Base-by-base conservation (phyloP, 2,888 invertebrate genomes). In the Mystacides longicornis region DNA sequence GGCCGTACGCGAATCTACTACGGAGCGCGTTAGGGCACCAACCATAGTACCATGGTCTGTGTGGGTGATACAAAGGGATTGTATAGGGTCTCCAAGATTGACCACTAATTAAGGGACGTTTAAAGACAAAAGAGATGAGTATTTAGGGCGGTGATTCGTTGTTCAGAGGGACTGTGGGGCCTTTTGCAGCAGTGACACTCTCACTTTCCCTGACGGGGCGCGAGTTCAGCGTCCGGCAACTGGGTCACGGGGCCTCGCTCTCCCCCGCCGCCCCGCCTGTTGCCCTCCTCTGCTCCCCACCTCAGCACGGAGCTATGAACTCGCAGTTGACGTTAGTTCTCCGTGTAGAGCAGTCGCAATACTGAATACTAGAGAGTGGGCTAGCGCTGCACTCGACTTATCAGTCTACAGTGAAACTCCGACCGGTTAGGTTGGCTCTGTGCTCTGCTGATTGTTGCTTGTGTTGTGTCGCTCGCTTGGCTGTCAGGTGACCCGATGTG, bases 181-280 rank as follows among this genome's bases (percentile, higher is more conserved):
- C 42, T 37, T 37, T 37, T 37, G 65, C 68, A 69, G 71, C 71
- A 71, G 71, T 54, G 60, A 59, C 74, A 77, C 77, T 77, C 77
- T 77, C 77, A 77, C 77, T 77, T 77, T 77, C 77, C 75, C 75
- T 76, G 66, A 79, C 79, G 80, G 75, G 80, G 77, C 72, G 67
- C 60, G 76, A 83, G 70, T 83, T 82, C 81, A 85, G 83, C 81
- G 83, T 81, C 83, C 86, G 81, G 79, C 77, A 86, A 85, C 79
- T 86, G 81, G 86, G 86, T 84, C 86, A 83, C 78, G 82, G 81
- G 78, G 82, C 69, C 83, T 80, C 80, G 80, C 79, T 79, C 78
- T 71, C 71, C 71, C 69, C 69, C 71, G 71, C 72, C 58, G 58
- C 52, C 71, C 79, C 78, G 78, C 68, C 67, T 77, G 71, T 71